phyloP scores from a whole-genome alignment of 2,797 vertebrate genomes.

The Sciaenops ocellatus region DNA sequence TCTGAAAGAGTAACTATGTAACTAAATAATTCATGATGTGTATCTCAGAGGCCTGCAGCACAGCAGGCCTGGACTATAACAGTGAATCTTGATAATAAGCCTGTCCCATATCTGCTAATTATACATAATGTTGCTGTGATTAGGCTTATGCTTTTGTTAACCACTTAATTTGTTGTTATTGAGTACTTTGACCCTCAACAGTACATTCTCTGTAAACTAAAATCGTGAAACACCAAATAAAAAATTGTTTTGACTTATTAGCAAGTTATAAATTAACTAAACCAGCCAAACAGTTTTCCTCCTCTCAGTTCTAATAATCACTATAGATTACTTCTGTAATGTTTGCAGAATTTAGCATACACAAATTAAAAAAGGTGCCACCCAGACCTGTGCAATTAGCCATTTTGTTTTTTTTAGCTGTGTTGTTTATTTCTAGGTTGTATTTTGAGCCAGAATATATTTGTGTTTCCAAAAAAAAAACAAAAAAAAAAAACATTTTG shows the following conservation, averaged over 20 bases:
- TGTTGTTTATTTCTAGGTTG: not conserved
- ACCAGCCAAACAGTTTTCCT: not conserved
- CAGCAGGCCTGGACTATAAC: not conserved
- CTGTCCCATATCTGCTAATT: not conserved
- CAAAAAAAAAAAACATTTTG: not conserved
- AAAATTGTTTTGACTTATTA: not conserved
- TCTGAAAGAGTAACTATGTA: not conserved
- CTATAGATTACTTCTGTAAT: not conserved
- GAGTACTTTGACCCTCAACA: not conserved
- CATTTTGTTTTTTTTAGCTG: not conserved
- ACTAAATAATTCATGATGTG: constrained; percentile 3
- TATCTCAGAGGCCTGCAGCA: not conserved
- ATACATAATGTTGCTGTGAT: not conserved
- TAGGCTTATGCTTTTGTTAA: not conserved
- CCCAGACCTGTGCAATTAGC: not conserved
- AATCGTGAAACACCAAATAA: not conserved
- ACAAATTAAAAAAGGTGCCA: not conserved
- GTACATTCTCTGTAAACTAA: not conserved
- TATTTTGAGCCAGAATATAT: not conserved
- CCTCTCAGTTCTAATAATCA: not conserved
- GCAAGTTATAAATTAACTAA: not conserved
- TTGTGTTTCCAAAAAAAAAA: not conserved
- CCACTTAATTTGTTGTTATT: not conserved
- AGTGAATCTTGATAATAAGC: constrained; percentile 8
- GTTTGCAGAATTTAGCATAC: not conserved